Percentiles rank a stretch among this genome's conserved stretches.
Evolutionary conservation across 2,888 invertebrate species (phyloP).

Genomic region (Dascillus cervinus): DNA sequence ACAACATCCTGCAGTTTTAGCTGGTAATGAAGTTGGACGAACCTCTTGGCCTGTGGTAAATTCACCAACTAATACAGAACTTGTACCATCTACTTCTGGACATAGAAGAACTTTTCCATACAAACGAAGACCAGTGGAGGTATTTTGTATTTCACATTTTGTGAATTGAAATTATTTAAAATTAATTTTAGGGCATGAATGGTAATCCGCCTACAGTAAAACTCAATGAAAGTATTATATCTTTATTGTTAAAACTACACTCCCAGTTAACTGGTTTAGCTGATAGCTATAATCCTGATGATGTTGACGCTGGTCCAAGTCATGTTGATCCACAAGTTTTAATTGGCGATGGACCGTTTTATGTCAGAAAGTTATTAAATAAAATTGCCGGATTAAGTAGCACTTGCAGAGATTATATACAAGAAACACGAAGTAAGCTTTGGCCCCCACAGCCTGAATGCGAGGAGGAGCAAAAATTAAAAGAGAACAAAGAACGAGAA

Average conservation of each 20-base stretch:
- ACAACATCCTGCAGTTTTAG: conserved; percentile 32
- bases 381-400: conserved; percentile 66
- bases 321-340: conserved; percentile 31
- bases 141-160: conserved; percentile 9
- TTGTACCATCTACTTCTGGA: conserved; percentile 43
- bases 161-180: conserved; percentile 2
- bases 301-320: conserved; percentile 28
- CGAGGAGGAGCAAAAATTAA: conserved; percentile 63
- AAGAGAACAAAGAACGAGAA: conserved; percentile 68
- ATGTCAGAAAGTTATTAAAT: conserved; percentile 72
- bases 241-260: conserved; percentile 80
- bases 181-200: conserved; percentile 22
- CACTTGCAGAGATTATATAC: conserved; percentile 60
- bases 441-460: conserved; percentile 79
- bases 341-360: conserved; percentile 82
- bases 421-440: conserved; percentile 59
- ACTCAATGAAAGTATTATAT: conserved; percentile 83
- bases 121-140: conserved; percentile 30
- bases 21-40: conserved; percentile 34
- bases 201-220: conserved; percentile 34
- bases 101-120: conserved; percentile 19
- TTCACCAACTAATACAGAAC: conserved; percentile 33
- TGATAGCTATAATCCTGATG: conserved; percentile 60
- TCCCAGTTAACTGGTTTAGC: conserved; percentile 77
- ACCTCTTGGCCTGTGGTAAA: conserved; percentile 17